phyloP scores from a whole-genome alignment of 2,797 vertebrate species.

The Thamnophis elegans region DNA sequence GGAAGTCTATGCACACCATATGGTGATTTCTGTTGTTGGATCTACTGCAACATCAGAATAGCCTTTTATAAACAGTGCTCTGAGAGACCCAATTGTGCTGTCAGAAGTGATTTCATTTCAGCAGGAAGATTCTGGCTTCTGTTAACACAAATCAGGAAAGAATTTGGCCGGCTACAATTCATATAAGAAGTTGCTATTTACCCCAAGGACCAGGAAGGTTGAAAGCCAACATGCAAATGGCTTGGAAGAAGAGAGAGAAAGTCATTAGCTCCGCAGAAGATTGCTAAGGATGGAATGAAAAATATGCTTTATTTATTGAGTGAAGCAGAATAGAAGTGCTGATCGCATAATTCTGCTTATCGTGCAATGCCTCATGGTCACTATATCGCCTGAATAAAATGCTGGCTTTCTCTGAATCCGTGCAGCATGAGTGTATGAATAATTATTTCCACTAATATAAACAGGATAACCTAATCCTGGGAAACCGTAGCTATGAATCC shows the following conservation, averaged over 20 bases:
- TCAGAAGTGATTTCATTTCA: not conserved
- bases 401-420: not conserved
- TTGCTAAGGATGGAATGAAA: not conserved
- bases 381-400: not conserved
- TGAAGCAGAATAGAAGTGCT: not conserved
- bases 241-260: not conserved
- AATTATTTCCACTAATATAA: not conserved
- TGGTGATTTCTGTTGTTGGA: not conserved
- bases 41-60: not conserved
- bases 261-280: conserved; percentile 1
- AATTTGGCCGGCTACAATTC: not conserved
- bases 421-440: not conserved
- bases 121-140: not conserved
- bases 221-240: not conserved
- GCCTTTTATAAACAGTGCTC: not conserved
- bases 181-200: not conserved
- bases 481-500: not conserved
- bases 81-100: not conserved
- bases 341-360: not conserved
- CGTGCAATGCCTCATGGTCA: no score
- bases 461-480: not conserved
- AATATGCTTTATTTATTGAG: accelerated
- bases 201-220: not conserved
- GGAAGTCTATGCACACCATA: not conserved
- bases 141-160: not conserved